These are phyloP conservation scores for Ctenoplectra terminalis DNA, from an alignment of 1,140 invertebrate genomes.

Conservation along the genomic window DNA sequence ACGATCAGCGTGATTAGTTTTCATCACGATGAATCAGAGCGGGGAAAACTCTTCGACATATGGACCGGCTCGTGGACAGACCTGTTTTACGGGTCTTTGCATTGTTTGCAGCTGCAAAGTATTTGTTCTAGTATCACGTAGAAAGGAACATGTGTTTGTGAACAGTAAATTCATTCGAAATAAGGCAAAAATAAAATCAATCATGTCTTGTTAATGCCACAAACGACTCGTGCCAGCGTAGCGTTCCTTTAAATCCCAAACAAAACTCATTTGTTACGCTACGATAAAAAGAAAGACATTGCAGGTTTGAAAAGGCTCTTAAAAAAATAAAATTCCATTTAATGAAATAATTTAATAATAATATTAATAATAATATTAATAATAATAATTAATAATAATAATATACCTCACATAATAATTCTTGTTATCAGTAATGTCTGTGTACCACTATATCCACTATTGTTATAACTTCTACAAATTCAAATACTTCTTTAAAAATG, in stretches of 20 bases:
- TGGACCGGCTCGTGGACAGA: not conserved
- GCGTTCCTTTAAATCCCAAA: constrained; percentile 9
- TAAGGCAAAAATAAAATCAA: not conserved
- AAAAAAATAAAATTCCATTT: constrained; percentile 68
- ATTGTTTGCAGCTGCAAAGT: constrained; percentile 7
- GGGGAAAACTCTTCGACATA: not conserved
- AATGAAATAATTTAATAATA: constrained; percentile 67
- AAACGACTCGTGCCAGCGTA: constrained; percentile 9
- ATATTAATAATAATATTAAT: constrained; percentile 44
- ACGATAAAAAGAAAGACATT: constrained; percentile 37
- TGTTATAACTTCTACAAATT: constrained; percentile 47
- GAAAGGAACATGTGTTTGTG: constrained; percentile 21
- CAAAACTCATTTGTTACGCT: constrained; percentile 18
- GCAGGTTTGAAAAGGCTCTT: constrained; percentile 50
- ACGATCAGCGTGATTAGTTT: not conserved
- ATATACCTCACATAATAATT: constrained; percentile 47
- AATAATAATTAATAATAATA: constrained; percentile 34
- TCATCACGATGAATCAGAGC: not conserved
- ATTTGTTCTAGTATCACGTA: constrained; percentile 33
- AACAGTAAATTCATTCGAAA: constrained; percentile 1
- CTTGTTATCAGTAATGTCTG: constrained; percentile 32
- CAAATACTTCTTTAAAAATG: constrained; percentile 44
- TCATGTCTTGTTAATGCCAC: not conserved
- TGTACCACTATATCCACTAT: constrained; percentile 41
- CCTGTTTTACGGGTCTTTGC: not conserved